A percentile compares a stretch with the other conserved stretches of the same genome.
These are phyloP conservation scores for Megaptera novaeangliae DNA, from an alignment of 2,113 vertebrate species.

Conservation along the genomic window DNA sequence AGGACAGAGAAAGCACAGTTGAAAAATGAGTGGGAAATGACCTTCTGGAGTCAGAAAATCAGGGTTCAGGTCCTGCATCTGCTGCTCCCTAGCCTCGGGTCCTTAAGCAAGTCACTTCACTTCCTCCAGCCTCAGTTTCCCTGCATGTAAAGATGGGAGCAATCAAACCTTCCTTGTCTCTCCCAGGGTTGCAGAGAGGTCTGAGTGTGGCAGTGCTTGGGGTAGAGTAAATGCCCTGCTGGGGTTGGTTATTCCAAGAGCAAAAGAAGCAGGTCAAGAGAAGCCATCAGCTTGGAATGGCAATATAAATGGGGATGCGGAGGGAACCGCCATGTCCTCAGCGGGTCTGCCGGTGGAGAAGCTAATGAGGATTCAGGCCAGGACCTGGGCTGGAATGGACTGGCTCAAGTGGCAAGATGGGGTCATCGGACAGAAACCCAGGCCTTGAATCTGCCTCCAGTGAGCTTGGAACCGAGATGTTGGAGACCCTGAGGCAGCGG, in stretches of 20 bases:
- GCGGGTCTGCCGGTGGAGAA: not conserved
- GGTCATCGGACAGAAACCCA: not conserved
- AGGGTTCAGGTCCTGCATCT: not conserved
- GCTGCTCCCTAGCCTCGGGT: not conserved
- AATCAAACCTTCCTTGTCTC: not conserved
- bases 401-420: conserved; percentile 20
- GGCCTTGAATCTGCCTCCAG: not conserved
- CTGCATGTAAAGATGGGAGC: not conserved
- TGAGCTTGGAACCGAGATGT: not conserved
- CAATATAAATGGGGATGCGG: not conserved
- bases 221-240: not conserved
- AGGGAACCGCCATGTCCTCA: not conserved
- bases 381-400: not conserved
- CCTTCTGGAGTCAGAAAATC: not conserved
- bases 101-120: not conserved
- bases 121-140: not conserved
- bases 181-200: not conserved
- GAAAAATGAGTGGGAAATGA: not conserved
- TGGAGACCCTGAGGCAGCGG: not conserved
- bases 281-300: not conserved
- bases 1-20: not conserved
- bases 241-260: not conserved
- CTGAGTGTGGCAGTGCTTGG: not conserved
- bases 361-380: not conserved
- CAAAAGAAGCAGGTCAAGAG: not conserved